Base-by-base conservation (phyloP, 2,888 invertebrate species). In the Candidula unifasciata region DNA sequence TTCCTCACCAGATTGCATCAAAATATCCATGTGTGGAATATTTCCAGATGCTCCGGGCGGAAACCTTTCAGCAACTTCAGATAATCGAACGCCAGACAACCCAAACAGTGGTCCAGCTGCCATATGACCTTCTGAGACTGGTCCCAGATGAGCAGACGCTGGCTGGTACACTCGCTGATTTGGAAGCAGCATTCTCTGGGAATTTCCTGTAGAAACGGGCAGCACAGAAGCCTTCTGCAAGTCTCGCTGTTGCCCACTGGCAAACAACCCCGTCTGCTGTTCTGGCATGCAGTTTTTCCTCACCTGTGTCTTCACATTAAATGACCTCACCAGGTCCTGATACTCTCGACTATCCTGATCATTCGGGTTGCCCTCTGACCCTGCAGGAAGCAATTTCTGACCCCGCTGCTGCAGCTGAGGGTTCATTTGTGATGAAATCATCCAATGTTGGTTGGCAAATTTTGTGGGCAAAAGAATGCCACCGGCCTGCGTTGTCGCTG, bases 261-360 rank as follows among this genome's bases (percentile, higher is more conserved):
- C 37, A 69, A 69, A 69, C 2, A 5, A 35, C 6, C 35, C 35
- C 16, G 21, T 21, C 37, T 21, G 3, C 37, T 69, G 35, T 21
- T 21, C 74, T 52, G 52, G 2, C 18, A 18, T 16, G 8, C 21
- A 5, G 6, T 3, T 24, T 8, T n/a, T 44, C 44, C 44, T 2
- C 27, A 54, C 27, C 10, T 35, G 35, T 27, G 68, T 16, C 37
- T 35, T 78, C 5, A 5, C n/a, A 37, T 24, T 64, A 37, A 78
- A 78, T 3, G 77, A 78, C 18, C 35, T 16, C 1, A 78, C 77
- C 35, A 78, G 64, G 8, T 78, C 64, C 24, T n/a, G 21, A 64
- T 78, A 78, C 6, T 78, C 77, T 35, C 33, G 35, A 24, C 0
- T 37, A 18, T 78, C 77, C 33, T 60, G 13, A 5, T n/a, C 64